Percentiles rank a stretch among this genome's conserved stretches.
These are phyloP conservation scores for Paralichthys olivaceus DNA, from an alignment of 2,113 vertebrate species.

Conservation along the genomic window DNA sequence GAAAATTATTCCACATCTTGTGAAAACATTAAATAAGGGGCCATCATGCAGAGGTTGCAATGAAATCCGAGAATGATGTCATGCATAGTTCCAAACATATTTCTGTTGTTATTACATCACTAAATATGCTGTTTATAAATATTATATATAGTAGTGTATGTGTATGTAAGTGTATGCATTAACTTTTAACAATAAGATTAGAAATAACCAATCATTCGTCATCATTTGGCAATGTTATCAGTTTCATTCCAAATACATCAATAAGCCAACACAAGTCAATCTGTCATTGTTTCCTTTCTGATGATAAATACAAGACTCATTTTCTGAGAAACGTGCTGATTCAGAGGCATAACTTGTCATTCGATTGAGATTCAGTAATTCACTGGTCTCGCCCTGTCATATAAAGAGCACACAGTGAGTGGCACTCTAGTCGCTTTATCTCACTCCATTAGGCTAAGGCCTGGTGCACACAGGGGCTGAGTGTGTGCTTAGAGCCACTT, in stretches of 20 bases:
- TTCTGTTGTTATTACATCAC: no score
- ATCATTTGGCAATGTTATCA: no score
- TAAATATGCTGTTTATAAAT: no score
- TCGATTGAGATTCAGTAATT: slow-evolving; percentile 31
- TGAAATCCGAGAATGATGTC: not conserved
- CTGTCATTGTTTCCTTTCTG: not conserved
- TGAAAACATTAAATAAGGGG: no score
- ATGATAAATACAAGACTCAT: not conserved
- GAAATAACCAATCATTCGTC: no score
- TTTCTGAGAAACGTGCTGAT: not conserved
- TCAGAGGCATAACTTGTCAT: slow-evolving; percentile 1
- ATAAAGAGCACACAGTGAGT: slow-evolving; percentile 56
- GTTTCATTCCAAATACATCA: no score
- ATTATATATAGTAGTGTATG: no score
- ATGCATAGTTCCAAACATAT: not conserved
- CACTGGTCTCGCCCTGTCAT: slow-evolving; percentile 24
- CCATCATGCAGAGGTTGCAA: no score
- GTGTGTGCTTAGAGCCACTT: slow-evolving; percentile 78
- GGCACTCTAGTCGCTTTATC: slow-evolving; percentile 74
- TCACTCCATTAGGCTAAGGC: slow-evolving; percentile 79
- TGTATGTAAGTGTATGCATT: no score
- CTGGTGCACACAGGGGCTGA: slow-evolving; percentile 71
- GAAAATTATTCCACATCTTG: no score
- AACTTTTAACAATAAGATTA: no score
- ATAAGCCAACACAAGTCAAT: no score